Evolutionary conservation across 2,113 vertebrate species (phyloP), one percentile per base, ranked within the genome.

Genomic region (Natator depressus): DNA sequence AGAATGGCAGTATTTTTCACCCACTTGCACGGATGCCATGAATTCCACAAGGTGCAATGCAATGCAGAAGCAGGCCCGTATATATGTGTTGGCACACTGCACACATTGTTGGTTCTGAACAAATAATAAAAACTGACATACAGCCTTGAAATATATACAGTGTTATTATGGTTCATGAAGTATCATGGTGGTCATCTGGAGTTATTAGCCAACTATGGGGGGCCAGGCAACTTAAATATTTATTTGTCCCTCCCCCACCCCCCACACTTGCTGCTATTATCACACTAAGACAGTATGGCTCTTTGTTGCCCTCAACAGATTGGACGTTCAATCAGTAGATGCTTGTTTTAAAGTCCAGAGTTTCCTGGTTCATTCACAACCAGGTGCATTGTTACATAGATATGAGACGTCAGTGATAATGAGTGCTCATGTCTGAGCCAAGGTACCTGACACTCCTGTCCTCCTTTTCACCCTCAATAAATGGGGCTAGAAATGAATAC

Each of bases 31-130:
- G 2, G 5, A 1, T 53, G 7, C 4, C 59, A 9, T 72, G 25
- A 9, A 14, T 3, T 62, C 20, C 8, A 17, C 13, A 69, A n/a
- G 25, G 27, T 38, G 27, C 4, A 8, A 8, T 50, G 16, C 29
- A 49, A 13, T 59, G 87, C 62, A 88, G 51, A 46, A 76, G 0
- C 3, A 72, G 6, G 5, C 0, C 35, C 27, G 54, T 46, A 11
- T 46, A 11, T 8, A 0, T n/a, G 7, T 10, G 0, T 65, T 47
- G 47, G 42, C 75, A 54, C 4, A 50, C 3, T 3, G 29, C n/a
- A 2, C 2, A 76, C 1, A 3, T 5, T 83, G 1, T 6, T 82
- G 6, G 0, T 55, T 90, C 89, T 27, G n/a, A 38, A 54, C 54
- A 80, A 72, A 8, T 65, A 91, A 55, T 65, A 3, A 51, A 29